Evolutionary conservation across 2,888 invertebrate genomes (phyloP).

Genomic region (Amiota communis): DNA sequence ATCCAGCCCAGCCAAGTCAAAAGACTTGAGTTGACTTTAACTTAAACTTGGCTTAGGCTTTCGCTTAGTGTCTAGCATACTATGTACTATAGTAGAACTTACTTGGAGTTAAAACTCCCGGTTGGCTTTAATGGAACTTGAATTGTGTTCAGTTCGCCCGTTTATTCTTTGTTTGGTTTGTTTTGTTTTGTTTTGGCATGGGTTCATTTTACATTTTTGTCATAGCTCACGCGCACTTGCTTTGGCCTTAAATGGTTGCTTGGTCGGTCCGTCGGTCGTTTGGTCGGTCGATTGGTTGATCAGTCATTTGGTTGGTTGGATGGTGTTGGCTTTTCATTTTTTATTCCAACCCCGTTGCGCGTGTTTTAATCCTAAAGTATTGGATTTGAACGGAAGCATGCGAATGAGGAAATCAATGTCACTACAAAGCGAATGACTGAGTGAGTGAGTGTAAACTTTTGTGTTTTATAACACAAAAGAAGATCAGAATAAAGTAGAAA

Average conservation of each 20-base stretch:
- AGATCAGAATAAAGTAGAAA: not conserved
- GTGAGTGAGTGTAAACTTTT: not conserved
- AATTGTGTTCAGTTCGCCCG: not conserved
- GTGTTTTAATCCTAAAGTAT: not conserved
- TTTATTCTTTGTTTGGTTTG: too few species aligned
- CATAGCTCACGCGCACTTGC: slow-evolving; percentile 29
- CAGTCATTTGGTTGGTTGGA: too few species aligned
- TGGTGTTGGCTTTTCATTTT: too few species aligned
- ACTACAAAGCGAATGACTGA: not conserved
- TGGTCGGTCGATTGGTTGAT: too few species aligned
- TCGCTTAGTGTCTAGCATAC: not conserved
- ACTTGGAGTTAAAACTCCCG: too few species aligned
- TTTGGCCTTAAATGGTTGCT: slow-evolving; percentile 24
- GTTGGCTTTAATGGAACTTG: too few species aligned
- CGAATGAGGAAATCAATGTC: slow-evolving; percentile 11
- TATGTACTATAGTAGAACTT: too few species aligned
- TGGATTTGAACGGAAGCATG: slow-evolving; percentile 19
- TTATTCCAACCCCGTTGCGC: not conserved
- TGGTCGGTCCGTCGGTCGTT: too few species aligned
- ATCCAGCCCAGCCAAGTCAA: not conserved
- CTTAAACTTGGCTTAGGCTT: not conserved
- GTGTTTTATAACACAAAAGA: not conserved
- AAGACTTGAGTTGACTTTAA: not conserved
- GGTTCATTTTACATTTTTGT: slow-evolving; percentile 33
- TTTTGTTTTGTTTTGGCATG: not conserved